Conservation (phyloP, 2,888 invertebrate species). For the Coenonympha glycerion region DNA sequence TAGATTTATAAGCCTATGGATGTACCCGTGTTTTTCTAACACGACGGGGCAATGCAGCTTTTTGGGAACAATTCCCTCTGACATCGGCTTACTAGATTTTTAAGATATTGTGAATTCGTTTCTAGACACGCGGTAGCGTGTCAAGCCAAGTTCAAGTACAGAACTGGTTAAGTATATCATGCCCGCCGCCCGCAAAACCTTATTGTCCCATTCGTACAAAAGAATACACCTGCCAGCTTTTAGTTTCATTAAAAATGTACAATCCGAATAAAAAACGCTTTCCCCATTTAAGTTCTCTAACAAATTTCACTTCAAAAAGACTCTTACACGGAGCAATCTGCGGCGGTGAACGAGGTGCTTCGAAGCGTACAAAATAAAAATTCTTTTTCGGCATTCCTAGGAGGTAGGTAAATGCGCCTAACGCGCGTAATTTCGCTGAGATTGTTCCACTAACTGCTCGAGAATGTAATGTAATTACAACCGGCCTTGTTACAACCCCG, state of each 20-base stretch:
- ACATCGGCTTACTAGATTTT: no score
- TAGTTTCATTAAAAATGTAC: constrained; percentile 2
- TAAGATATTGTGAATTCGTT: no score
- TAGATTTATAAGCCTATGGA: no score
- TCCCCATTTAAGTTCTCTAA: neutral
- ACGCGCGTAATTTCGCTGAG: constrained; percentile 52
- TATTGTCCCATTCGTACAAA: neutral
- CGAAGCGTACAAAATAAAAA: constrained; percentile 27
- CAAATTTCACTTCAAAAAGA: constrained; percentile 8
- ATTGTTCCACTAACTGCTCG: constrained; percentile 59
- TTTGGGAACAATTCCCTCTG: no score
- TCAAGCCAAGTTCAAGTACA: no score
- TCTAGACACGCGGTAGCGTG: no score
- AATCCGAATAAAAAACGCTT: neutral
- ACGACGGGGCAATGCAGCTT: no score
- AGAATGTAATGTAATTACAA: constrained; percentile 66
- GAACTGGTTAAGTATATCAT: no score
- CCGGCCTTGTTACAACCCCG: constrained; percentile 45
- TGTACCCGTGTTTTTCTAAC: no score
- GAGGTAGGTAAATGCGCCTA: constrained; percentile 32
- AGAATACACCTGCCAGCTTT: neutral
- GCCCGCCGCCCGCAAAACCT: constrained; percentile 1
- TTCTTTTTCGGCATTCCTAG: constrained; percentile 32
- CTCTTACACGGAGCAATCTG: constrained; percentile 15
- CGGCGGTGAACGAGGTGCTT: constrained; percentile 11